Evolutionary conservation across 2,113 vertebrate species (phyloP), one percentile per base, ranked within the genome.

Genomic region (Platysteira castanea): DNA sequence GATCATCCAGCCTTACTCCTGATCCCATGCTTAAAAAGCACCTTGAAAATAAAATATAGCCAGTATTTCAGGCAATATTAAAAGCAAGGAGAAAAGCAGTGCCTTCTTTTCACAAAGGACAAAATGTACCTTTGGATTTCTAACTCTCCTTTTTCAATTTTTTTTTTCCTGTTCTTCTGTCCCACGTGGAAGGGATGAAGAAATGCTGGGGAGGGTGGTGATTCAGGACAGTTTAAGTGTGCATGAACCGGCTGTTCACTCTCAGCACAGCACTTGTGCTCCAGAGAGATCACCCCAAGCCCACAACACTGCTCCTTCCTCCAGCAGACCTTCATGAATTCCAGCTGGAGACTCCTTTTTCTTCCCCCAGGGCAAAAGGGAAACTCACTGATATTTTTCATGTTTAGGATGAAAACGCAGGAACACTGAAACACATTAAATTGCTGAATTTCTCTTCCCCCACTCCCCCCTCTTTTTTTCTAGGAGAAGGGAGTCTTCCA

Each of bases 281-380:
- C 83, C 14, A 84, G 31, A 13, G 4, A 82, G 71, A 92, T n/a
- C 11, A 7, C 75, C 79, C 49, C 95, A 78, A 63, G 82, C 59
- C 91, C 95, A 14, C 13, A 91, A 95, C 94, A 94, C 60, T 0
- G 1, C 85, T 96, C 90, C 9, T 69, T 63, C 85, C 44, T 80
- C 70, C 93, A 67, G 63, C 76, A 85, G 69, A 65, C 47, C 30
- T 70, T 83, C 95, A 68, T 8, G 17, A 92, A 90, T 92, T 89
- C 95, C 96, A 96, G 79, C 95, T 96, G 96, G 91, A 95, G 89
- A 54, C 46, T 84, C 89, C 86, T 95, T 93, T 90, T 49, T 28
- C 85, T 76, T 56, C 47, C 82, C 44, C 28, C 42, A 30, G 47
- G 92, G 92, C 79, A 78, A 95, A 91, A 90, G 76, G 89, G 89